These are phyloP conservation scores for Gobio occitaniae DNA, from an alignment of 2,797 vertebrate species.

Conservation along the genomic window DNA sequence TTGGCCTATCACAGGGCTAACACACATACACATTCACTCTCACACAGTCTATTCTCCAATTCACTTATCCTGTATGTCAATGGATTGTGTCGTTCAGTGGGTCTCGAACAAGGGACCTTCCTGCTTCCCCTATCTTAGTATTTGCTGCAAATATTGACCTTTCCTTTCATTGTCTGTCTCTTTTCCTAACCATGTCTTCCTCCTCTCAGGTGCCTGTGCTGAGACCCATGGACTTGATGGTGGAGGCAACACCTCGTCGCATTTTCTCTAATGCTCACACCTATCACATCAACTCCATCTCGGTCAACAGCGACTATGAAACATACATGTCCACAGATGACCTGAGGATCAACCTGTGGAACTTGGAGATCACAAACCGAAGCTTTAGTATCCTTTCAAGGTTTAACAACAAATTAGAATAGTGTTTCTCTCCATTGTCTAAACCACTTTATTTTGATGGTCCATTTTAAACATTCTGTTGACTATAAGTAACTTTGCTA, in stretches of 20 bases:
- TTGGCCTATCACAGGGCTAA: neutral
- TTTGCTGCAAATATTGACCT: neutral
- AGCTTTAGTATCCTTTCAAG: conserved; percentile 91
- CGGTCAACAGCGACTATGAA: conserved; percentile 89
- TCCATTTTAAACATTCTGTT: too few species aligned
- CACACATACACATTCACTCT: neutral
- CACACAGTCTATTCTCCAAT: too few species aligned
- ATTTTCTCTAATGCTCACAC: conserved; percentile 89
- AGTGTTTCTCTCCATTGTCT: neutral
- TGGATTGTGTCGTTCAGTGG: neutral
- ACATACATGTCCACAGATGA: conserved; percentile 92
- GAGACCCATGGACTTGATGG: conserved; percentile 90
- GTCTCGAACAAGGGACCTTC: neutral
- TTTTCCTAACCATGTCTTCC: neutral
- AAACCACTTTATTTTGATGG: neutral
- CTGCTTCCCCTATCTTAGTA: neutral
- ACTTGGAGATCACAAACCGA: conserved; percentile 90
- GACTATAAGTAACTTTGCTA: too few species aligned
- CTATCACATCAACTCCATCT: conserved; percentile 93
- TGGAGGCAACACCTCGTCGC: conserved; percentile 86
- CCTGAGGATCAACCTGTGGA: conserved; percentile 90
- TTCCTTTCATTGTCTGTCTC: neutral
- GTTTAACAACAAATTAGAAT: neutral
- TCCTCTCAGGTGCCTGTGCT: conserved; percentile 84
- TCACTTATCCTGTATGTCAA: neutral